A percentile compares a stretch with the other conserved stretches of the same genome.
Conservation (phyloP, 2,113 vertebrate genomes). For the Ursus arctos region DNA sequence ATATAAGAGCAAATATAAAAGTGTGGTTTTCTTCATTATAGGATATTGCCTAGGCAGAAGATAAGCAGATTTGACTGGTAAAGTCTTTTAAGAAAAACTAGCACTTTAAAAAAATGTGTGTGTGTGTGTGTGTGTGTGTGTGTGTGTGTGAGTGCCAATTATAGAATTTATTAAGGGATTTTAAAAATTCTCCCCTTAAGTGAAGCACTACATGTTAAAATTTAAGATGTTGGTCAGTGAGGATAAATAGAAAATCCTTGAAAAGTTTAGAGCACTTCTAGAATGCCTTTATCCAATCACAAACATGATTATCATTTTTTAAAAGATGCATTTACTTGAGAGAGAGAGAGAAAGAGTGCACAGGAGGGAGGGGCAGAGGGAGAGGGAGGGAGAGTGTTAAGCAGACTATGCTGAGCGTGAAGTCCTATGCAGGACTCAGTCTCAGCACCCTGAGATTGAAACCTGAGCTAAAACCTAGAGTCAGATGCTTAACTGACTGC, state of each 20-base stretch:
- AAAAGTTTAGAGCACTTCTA: neutral
- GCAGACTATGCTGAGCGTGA: neutral
- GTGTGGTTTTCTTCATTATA: neutral
- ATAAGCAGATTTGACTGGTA: neutral
- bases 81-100: constrained; percentile 25
- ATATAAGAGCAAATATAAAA: neutral
- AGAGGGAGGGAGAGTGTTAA: neutral
- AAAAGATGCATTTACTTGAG: neutral
- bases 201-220: neutral
- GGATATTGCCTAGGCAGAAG: neutral
- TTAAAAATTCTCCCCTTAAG: neutral
- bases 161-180: constrained; percentile 22
- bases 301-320: neutral
- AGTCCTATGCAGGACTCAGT: neutral
- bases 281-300: neutral
- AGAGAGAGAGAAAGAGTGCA: accelerated
- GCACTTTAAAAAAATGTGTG: neutral
- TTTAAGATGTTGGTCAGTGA: neutral
- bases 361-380: too few species aligned
- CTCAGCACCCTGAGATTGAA: neutral
- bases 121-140: neutral
- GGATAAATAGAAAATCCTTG: neutral
- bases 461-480: neutral
- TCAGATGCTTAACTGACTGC: neutral
- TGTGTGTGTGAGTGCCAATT: neutral